Conservation (phyloP, 2,888 invertebrate species). For the Teleiodes luculella region DNA sequence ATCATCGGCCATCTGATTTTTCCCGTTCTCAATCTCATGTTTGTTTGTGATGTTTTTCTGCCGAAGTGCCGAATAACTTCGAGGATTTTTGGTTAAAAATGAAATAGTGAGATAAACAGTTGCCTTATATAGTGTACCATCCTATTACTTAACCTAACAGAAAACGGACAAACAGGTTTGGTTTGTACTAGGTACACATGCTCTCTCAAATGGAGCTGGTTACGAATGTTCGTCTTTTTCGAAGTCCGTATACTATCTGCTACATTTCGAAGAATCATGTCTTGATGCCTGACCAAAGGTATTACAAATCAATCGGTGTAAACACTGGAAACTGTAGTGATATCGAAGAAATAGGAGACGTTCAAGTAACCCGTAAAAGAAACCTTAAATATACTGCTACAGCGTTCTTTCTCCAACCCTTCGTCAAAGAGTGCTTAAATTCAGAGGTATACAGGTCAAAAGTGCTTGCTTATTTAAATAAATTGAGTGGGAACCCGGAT, state of each 20-base stretch:
- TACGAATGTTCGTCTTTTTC: slow-evolving; percentile 50
- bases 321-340: slow-evolving; percentile 40
- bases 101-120: too few species aligned
- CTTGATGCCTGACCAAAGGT: slow-evolving; percentile 41
- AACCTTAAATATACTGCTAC: slow-evolving; percentile 38
- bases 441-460: slow-evolving; percentile 53
- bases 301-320: slow-evolving; percentile 48
- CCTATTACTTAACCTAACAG: too few species aligned
- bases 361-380: slow-evolving; percentile 14
- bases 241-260: slow-evolving; percentile 50
- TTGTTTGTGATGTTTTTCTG: too few species aligned
- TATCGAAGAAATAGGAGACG: slow-evolving; percentile 27
- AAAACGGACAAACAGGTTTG: too few species aligned
- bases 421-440: slow-evolving; percentile 53
- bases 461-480: slow-evolving; percentile 47
- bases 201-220: slow-evolving; percentile 46
- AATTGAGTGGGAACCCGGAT: slow-evolving; percentile 38
- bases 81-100: too few species aligned
- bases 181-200: not conserved
- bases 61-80: too few species aligned
- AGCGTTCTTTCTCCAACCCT: slow-evolving; percentile 57
- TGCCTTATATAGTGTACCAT: too few species aligned
- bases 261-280: slow-evolving; percentile 49
- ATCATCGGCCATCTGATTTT: too few species aligned
- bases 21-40: too few species aligned